These are phyloP conservation scores for Erpornis zantholeuca DNA, from an alignment of 2,113 vertebrate genomes.

Conservation along the genomic window DNA sequence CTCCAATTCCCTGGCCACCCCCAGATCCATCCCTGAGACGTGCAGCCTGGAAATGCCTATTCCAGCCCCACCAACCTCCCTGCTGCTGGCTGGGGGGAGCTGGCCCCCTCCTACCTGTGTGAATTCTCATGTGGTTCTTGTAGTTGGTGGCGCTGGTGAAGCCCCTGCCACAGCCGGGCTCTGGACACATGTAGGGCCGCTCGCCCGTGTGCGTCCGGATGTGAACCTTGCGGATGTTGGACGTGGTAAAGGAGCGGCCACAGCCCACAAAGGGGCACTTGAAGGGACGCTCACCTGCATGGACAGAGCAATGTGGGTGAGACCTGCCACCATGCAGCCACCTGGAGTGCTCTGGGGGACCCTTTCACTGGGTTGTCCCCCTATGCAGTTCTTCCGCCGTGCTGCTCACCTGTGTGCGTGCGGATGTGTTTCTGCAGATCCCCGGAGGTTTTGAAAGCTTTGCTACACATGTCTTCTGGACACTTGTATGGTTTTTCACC, in stretches of 20 bases:
- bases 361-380: not conserved
- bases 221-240: slow-evolving; percentile 85
- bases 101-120: slow-evolving; percentile 74
- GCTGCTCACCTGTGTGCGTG: slow-evolving; percentile 79
- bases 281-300: slow-evolving; percentile 81
- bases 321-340: rapidly evolving
- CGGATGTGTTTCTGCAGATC: slow-evolving; percentile 85
- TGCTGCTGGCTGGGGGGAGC: not conserved
- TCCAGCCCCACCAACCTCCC: not conserved
- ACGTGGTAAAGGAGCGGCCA: slow-evolving; percentile 83
- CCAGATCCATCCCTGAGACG: not conserved
- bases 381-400: not conserved
- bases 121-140: slow-evolving; percentile 87
- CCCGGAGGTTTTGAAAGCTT: slow-evolving; percentile 86
- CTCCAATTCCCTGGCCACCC: not conserved
- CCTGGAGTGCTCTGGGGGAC: not conserved
- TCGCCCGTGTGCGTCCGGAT: slow-evolving; percentile 84
- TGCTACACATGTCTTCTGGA: slow-evolving; percentile 81
- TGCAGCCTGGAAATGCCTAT: not conserved
- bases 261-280: slow-evolving; percentile 83
- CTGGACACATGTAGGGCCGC: slow-evolving; percentile 78
- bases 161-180: slow-evolving; percentile 79
- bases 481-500: slow-evolving; percentile 85
- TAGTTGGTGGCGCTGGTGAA: slow-evolving; percentile 87
- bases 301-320: not conserved